These are phyloP conservation scores for Barypeithes pellucidus DNA, from an alignment of 2,888 invertebrate species.

Conservation along the genomic window DNA sequence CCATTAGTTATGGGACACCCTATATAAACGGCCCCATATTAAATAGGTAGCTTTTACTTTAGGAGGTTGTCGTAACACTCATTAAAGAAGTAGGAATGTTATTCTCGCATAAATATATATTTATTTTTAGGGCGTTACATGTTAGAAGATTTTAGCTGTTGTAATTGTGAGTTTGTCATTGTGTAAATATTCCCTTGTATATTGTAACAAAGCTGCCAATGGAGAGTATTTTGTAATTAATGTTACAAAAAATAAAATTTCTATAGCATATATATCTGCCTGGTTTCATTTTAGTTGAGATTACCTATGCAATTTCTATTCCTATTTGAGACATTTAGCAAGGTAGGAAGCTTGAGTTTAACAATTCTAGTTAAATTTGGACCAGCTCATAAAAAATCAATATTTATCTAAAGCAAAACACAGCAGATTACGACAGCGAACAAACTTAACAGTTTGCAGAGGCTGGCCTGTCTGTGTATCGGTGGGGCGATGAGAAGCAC, in stretches of 20 bases:
- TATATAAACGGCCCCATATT: too few relatives aligned
- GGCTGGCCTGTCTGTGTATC: too few relatives aligned
- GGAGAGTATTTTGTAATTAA: slow-evolving; percentile 26
- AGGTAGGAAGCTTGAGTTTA: too few relatives aligned
- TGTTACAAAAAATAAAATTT: slow-evolving; percentile 26
- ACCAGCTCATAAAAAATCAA: too few relatives aligned
- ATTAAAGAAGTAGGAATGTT: slow-evolving; percentile 4
- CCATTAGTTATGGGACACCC: too few relatives aligned
- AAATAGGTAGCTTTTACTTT: too few relatives aligned
- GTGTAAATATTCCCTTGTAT: slow-evolving; percentile 23
- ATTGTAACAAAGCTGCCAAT: slow-evolving; percentile 28
- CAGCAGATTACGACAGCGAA: too few relatives aligned
- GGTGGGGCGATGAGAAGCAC: too few relatives aligned
- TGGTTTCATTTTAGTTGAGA: neutral
- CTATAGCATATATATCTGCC: slow-evolving; percentile 7
- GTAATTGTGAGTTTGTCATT: slow-evolving; percentile 13
- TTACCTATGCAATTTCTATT: neutral
- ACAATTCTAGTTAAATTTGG: too few relatives aligned
- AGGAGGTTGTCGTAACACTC: neutral
- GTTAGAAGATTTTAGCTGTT: slow-evolving; percentile 36
- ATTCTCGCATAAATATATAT: slow-evolving; percentile 3
- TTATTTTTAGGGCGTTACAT: slow-evolving; percentile 41
- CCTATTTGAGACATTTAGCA: too few relatives aligned
- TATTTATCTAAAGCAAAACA: too few relatives aligned
- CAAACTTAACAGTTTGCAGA: too few relatives aligned